Percentiles rank a stretch among this genome's conserved stretches.
Conservation (phyloP, 2,797 vertebrate species). For the Cephalopachus bancanus region DNA sequence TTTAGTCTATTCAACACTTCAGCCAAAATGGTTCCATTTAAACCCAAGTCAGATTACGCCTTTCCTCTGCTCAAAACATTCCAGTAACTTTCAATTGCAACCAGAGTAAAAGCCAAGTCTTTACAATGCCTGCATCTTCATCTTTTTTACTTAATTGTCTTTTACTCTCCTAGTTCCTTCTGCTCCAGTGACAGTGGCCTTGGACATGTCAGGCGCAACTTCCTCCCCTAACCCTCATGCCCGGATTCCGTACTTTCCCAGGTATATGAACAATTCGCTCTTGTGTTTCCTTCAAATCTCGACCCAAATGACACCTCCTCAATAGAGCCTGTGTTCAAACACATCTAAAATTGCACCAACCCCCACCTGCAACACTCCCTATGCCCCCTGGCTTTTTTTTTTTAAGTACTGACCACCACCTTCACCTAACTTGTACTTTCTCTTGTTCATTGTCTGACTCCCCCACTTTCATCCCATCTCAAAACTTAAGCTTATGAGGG, state of each 20-base stretch:
- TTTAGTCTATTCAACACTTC: slow-evolving; percentile 49
- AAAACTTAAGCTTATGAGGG: slow-evolving; percentile 4
- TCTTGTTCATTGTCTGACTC: neutral
- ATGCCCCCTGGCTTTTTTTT: neutral
- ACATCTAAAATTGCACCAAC: neutral
- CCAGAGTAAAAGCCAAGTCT: slow-evolving; percentile 38
- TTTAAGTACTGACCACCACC: neutral
- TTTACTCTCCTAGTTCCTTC: neutral
- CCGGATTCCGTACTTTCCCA: neutral
- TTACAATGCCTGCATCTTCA: neutral
- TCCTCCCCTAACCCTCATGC: neutral
- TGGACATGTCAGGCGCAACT: neutral
- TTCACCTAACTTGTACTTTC: neutral
- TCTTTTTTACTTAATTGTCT: neutral
- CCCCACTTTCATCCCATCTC: neutral
- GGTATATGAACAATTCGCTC: neutral
- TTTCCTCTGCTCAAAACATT: slow-evolving; percentile 19
- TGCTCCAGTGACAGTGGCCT: neutral
- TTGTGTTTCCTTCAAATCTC: slow-evolving; percentile 5
- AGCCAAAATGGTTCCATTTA: slow-evolving; percentile 2
- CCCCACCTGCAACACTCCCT: neutral
- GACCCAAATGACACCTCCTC: slow-evolving; percentile 15
- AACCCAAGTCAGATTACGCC: neutral
- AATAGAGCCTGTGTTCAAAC: slow-evolving; percentile 15
- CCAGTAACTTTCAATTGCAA: neutral